Base-by-base conservation (phyloP, 2,888 invertebrate genomes). In the Chymomyza fuscimana region DNA sequence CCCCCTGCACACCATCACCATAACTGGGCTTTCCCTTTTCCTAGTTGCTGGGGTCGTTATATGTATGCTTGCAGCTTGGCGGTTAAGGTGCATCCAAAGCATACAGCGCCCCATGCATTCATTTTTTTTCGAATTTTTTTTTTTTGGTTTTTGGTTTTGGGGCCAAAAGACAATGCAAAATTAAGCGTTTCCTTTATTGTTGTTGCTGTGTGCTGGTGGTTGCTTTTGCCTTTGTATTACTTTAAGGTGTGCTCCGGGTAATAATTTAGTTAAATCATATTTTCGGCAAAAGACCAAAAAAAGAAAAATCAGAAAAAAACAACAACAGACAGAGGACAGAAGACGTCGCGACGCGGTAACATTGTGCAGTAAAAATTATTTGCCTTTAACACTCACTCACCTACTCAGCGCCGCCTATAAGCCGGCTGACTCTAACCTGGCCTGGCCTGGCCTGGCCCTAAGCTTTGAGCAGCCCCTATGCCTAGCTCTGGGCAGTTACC, bases 241-340 rank as follows among this genome's bases (percentile, higher is more conserved):
- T 90, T 89, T 88, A 90, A 90, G 90, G 90, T 90, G 90, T 90
- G 90, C 90, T 90, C 88, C 85, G 79, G 91, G 90, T 90, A 90
- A 90, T 90, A 90, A 90, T 90, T 90, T 88, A 88, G 87, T 85
- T 88, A 90, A 89, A 89, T 86, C 83, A 81, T 83, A 81, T 88
- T 87, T 86, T 84, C 74, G 86, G 83, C 78, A 78, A 79, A 84
- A 76, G 73, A 84, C 74, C 73, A 71, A 75, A 67, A 66, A 59
- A 7, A 61, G 29, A 7, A 66, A 51, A 2, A n/a, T n/a, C n/a
- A n/a, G n/a, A n/a, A 50, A 40, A 52, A n/a, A 60, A 61, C 40
- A 64, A 60, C 54, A 65, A 22, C 46, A 54, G 22, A 3, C 16
- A 46, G 9, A 52, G 40, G 10, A 10, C 29, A 25, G 63, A 58